Evolutionary conservation across 2,113 vertebrate genomes (phyloP).

Genomic region (Piprites chloris): DNA sequence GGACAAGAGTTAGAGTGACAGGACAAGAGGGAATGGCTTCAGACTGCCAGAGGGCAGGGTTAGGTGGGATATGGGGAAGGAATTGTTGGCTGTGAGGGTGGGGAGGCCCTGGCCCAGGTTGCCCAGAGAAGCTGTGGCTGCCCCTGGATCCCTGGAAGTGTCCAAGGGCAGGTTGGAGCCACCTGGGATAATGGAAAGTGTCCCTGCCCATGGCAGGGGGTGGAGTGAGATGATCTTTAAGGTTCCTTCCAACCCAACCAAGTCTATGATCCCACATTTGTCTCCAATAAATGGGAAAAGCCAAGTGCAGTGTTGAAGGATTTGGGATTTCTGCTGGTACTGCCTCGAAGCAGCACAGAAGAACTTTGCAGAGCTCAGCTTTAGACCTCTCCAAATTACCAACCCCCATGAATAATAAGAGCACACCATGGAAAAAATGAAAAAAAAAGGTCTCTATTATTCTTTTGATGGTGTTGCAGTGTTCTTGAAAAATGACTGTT

Average conservation of each 20-base stretch:
- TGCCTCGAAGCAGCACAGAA: neutral
- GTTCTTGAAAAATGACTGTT: constrained; percentile 64
- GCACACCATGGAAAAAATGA: neutral
- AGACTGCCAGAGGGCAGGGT: no score
- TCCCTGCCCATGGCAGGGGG: neutral
- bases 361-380: neutral
- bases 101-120: neutral
- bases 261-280: neutral
- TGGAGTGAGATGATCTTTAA: neutral
- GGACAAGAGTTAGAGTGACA: no score
- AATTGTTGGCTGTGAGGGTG: fast-evolving
- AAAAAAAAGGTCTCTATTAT: constrained; percentile 2
- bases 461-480: constrained; percentile 13
- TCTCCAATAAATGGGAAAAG: neutral
- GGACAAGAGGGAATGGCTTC: no score
- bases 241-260: neutral
- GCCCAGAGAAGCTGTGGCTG: neutral
- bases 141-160: neutral
- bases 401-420: neutral
- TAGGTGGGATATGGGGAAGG: neutral
- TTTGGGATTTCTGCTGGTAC: neutral
- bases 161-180: neutral
- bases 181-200: fast-evolving
- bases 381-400: neutral
- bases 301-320: neutral